Evolutionary conservation across 2,113 vertebrate species (phyloP).

Genomic region (Balaenoptera acutorostrata): DNA sequence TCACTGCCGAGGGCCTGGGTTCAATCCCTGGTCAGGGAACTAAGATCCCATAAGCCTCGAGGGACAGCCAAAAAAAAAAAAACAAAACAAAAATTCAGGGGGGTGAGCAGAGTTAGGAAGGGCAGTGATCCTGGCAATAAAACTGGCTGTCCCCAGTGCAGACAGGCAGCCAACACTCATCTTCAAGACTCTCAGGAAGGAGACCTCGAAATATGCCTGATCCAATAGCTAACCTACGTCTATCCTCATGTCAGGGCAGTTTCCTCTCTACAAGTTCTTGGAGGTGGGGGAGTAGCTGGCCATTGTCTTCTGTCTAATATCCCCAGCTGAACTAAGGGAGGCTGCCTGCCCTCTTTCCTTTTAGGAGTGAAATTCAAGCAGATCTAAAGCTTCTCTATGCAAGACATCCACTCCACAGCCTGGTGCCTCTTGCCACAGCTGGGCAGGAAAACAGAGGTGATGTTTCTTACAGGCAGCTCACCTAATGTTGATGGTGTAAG

Average conservation of each 20-base stretch:
- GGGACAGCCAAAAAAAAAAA: too few relatives aligned
- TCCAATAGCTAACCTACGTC: not conserved
- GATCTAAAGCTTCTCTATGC: not conserved
- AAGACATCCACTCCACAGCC: not conserved
- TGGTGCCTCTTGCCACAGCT: not conserved
- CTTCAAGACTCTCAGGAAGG: not conserved
- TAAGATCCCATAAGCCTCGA: too few relatives aligned
- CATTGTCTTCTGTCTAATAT: not conserved
- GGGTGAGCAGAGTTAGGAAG: not conserved
- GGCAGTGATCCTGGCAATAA: rapidly evolving
- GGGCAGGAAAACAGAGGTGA: not conserved
- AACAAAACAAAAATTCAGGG: too few relatives aligned
- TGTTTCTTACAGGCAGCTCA: not conserved
- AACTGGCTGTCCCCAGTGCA: not conserved
- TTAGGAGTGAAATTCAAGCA: not conserved
- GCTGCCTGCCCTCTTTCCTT: not conserved
- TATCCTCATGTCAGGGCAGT: too few relatives aligned
- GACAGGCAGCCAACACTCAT: rapidly evolving
- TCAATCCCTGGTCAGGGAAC: too few relatives aligned
- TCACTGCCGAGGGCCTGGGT: too few relatives aligned
- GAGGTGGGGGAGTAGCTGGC: not conserved
- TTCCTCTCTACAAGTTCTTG: not conserved
- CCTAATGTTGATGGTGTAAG: not conserved
- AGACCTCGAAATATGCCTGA: not conserved
- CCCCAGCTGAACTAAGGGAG: not conserved